Evolutionary conservation across 2,113 vertebrate species (phyloP).

Genomic region (Phoxinus phoxinus): DNA sequence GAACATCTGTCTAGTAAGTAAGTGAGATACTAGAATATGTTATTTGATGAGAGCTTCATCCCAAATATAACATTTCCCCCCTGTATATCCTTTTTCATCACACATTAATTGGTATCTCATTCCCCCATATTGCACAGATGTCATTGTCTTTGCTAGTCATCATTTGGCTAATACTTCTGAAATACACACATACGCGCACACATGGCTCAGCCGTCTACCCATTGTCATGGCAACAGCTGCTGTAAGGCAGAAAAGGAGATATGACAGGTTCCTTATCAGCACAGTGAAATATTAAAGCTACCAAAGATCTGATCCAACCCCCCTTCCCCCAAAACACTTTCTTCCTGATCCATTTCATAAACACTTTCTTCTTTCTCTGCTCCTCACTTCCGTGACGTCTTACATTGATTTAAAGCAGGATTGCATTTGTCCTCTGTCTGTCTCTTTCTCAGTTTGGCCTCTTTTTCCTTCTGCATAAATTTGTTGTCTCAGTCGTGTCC

Average conservation of each 20-base stretch:
- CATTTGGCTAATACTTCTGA: slow-evolving; percentile 47
- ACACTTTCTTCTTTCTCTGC: slow-evolving; percentile 24
- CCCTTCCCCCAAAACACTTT: slow-evolving; percentile 26
- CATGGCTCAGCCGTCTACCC: slow-evolving; percentile 28
- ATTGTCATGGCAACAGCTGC: slow-evolving; percentile 67
- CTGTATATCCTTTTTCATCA: not conserved
- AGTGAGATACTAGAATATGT: not conserved
- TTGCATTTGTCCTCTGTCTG: slow-evolving; percentile 34
- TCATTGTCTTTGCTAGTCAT: slow-evolving; percentile 37
- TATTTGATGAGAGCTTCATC: slow-evolving; percentile 2
- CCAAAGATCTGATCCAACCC: slow-evolving; percentile 57
- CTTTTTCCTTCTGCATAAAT: slow-evolving; percentile 29
- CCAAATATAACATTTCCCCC: not conserved
- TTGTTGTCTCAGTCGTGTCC: slow-evolving; percentile 23
- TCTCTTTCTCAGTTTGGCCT: slow-evolving; percentile 28
- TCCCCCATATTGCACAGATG: slow-evolving; percentile 9
- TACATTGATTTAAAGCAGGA: slow-evolving; percentile 41
- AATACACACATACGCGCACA: slow-evolving; percentile 15
- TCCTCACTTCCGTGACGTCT: slow-evolving; percentile 17
- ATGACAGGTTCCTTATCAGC: slow-evolving; percentile 62
- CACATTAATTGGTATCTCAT: slow-evolving; percentile 16
- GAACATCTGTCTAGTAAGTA: slow-evolving; percentile 6
- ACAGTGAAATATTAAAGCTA: slow-evolving; percentile 69
- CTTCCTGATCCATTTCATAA: slow-evolving; percentile 53
- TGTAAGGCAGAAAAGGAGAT: slow-evolving; percentile 49